Percentiles rank a stretch among this genome's conserved stretches.
phyloP scores from a whole-genome alignment of 1,140 invertebrate species.

The Penaeus chinensis region DNA sequence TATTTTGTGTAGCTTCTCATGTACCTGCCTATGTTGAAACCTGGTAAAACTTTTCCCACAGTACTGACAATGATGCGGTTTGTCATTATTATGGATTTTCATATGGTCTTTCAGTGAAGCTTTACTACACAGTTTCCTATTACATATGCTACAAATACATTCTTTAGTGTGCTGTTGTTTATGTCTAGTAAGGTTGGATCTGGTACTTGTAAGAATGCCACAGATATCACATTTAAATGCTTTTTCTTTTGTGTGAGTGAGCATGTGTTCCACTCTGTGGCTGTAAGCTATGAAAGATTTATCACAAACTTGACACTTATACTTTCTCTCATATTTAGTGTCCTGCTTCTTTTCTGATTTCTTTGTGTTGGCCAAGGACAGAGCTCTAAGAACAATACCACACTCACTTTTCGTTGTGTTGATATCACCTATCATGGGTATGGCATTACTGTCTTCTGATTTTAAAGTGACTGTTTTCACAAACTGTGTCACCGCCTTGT shows the following conservation, averaged over 20 bases:
- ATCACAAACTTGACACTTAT: conserved; percentile 35
- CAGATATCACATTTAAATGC: conserved; percentile 36
- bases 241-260: conserved; percentile 42
- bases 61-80: conserved; percentile 24
- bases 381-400: conserved; percentile 32
- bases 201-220: conserved; percentile 33
- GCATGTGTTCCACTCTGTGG: conserved; percentile 52
- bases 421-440: conserved; percentile 23
- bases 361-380: conserved; percentile 8
- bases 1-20: conserved; percentile 30
- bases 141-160: conserved; percentile 22
- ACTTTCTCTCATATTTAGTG: conserved; percentile 26
- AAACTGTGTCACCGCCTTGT: conserved; percentile 9
- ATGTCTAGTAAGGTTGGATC: conserved; percentile 45
- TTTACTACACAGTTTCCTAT: conserved; percentile 42
- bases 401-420: conserved; percentile 1
- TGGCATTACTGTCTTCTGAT: conserved; percentile 12
- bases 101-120: conserved; percentile 51
- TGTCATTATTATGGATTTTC: conserved; percentile 23
- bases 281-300: conserved; percentile 47
- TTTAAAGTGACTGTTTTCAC: background rate
- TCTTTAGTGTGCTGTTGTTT: conserved; percentile 34
- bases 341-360: background rate
- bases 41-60: conserved; percentile 38
- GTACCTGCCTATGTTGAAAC: conserved; percentile 9